Conservation (phyloP, 2,113 vertebrate genomes). For the Gorilla gorilla region DNA sequence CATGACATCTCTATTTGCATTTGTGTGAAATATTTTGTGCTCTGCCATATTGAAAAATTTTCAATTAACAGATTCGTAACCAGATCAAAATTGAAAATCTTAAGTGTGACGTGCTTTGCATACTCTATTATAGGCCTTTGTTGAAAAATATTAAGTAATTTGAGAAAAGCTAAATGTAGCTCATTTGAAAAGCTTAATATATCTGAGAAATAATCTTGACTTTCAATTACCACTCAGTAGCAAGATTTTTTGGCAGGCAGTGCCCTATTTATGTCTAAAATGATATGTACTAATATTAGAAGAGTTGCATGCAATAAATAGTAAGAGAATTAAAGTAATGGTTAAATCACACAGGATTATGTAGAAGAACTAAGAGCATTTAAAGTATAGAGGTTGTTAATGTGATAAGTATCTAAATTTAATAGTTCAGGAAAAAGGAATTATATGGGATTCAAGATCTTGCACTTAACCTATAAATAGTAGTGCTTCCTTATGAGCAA, state of each 20-base stretch:
- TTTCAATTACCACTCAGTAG: conserved; percentile 49
- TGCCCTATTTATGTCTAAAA: conserved; percentile 60
- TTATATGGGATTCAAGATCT: background rate
- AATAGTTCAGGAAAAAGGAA: conserved; percentile 51
- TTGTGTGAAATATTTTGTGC: conserved; percentile 52
- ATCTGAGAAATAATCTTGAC: conserved; percentile 14
- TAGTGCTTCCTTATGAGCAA: conserved; percentile 54
- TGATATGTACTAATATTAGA: conserved; percentile 47
- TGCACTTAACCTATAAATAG: conserved; percentile 55
- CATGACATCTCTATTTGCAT: background rate
- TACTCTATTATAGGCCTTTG: background rate
- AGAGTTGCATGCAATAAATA: conserved; percentile 44
- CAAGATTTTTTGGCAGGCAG: conserved; percentile 39
- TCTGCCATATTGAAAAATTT: conserved; percentile 67
- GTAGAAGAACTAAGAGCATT: conserved; percentile 31
- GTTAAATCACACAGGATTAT: conserved; percentile 41
- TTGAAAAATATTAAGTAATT: conserved; percentile 42
- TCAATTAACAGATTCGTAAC: conserved; percentile 38
- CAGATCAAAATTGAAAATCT: conserved; percentile 54
- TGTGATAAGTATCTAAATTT: conserved; percentile 58
- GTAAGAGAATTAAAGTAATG: conserved; percentile 38
- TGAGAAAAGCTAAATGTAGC: conserved; percentile 24
- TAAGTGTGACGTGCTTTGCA: background rate
- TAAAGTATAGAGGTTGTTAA: conserved; percentile 11
- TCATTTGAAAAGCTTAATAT: conserved; percentile 53